Base-by-base conservation (phyloP, 2,888 invertebrate genomes). In the Eupelmus urozonus region DNA sequence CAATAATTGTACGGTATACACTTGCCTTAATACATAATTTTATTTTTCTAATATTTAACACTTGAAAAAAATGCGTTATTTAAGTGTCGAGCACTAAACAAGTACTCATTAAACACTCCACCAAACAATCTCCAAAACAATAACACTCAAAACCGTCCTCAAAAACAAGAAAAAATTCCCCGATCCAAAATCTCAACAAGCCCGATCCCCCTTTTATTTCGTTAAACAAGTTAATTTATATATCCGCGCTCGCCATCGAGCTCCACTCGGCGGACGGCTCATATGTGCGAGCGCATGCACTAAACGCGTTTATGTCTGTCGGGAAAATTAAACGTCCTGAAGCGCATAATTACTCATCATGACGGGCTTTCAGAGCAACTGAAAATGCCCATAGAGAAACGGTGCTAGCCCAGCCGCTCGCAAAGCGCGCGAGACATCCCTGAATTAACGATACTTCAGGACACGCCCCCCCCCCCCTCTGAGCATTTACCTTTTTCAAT, bases 261-360 rank as follows among this genome's bases (percentile, higher is more conserved):
- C 60, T n/a, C n/a, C n/a, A n/a, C n/a, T n/a, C n/a, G n/a, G n/a
- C n/a, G n/a, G n/a, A n/a, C n/a, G 60, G n/a, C 59, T 27, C 62
- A 66, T 73, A 78, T 69, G 57, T 62, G 63, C 42, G 51, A 55
- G 29, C 62, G 57, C 66, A 63, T 69, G 67, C 69, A 55, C 63
- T 71, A 75, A 72, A 69, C 57, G 60, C 57, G 57, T 76, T 76
- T 76, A 76, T 72, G 71, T 76, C 76, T 76, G 71, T 79, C 55
- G 62, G 59, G 67, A 34, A 76, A 79, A 70, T 76, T 69, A 79
- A 79, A 76, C 55, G 76, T 76, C 72, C 72, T 73, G 59, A 76
- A 67, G 75, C 72, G 72, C 72, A 73, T 76, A 79, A 79, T 79
- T 79, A 79, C 76, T 79, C 79, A 79, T 76, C 67, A 57, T 76